Conservation (phyloP, 1,140 invertebrate genomes). For the Bombus waltoni region DNA sequence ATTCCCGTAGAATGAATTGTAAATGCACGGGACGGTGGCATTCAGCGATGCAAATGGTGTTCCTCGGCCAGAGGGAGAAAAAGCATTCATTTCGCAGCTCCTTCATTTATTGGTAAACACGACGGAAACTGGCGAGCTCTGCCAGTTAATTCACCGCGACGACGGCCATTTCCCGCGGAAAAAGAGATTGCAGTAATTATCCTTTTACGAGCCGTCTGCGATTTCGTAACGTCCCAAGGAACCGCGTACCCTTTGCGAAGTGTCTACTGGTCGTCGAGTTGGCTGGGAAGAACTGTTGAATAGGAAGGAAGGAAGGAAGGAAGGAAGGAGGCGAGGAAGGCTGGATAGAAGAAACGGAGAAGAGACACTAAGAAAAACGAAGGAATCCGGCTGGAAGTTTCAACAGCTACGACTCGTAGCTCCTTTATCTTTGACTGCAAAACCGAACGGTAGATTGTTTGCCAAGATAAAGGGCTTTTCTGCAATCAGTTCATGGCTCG, state of each 20-base stretch:
- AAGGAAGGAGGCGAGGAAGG: background rate
- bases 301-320: conserved; percentile 17
- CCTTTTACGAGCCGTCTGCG: conserved; percentile 38
- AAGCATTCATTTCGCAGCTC: conserved; percentile 22
- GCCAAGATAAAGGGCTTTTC: background rate
- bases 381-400: background rate
- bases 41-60: conserved; percentile 1
- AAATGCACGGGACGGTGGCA: background rate
- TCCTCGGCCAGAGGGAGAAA: background rate
- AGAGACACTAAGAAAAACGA: background rate
- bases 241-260: conserved; percentile 1
- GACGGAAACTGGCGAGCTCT: background rate
- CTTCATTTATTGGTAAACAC: conserved; percentile 43
- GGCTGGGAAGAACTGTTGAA: background rate
- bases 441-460: conserved; percentile 29
- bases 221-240: conserved; percentile 31
- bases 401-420: background rate
- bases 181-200: conserved; percentile 51
- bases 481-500: background rate
- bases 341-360: background rate
- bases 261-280: no score
- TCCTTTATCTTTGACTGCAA: conserved; percentile 36
- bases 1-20: background rate
- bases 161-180: conserved; percentile 36
- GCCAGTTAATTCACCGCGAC: conserved; percentile 44